Percentiles rank a stretch among this genome's conserved stretches.
Conservation (phyloP, 2,888 invertebrate species). For the Sesia apiformis region DNA sequence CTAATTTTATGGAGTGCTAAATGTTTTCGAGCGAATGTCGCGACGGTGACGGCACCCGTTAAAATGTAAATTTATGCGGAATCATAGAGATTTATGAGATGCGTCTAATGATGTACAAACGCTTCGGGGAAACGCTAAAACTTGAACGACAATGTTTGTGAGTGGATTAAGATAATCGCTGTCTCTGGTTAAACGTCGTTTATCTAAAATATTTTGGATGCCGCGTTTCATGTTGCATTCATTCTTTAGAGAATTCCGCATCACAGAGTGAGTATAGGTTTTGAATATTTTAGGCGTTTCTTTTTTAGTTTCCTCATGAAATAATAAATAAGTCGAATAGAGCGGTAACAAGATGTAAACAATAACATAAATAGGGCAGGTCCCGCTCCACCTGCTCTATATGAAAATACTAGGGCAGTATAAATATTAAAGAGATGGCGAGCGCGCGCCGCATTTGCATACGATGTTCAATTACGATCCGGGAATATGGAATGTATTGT, state of each 20-base stretch:
- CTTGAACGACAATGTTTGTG: slow-evolving; percentile 25
- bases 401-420: slow-evolving; percentile 43
- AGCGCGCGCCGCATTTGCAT: slow-evolving; percentile 56
- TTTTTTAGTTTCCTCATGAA: not conserved
- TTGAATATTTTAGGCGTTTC: not conserved
- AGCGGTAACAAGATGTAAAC: slow-evolving; percentile 5
- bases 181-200: slow-evolving; percentile 8
- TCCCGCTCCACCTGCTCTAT: slow-evolving; percentile 41
- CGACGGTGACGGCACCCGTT: slow-evolving; percentile 30
- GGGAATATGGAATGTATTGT: slow-evolving; percentile 56
- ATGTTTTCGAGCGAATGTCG: slow-evolving; percentile 24
- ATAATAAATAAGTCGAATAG: slow-evolving; percentile 5
- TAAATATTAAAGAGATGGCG: slow-evolving; percentile 61
- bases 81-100: slow-evolving; percentile 46
- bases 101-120: slow-evolving; percentile 38
- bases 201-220: slow-evolving; percentile 1
- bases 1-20: slow-evolving; percentile 50
- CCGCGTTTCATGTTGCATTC: not conserved
- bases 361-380: slow-evolving; percentile 26
- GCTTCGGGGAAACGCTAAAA: slow-evolving; percentile 26
- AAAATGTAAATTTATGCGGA: slow-evolving; percentile 60
- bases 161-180: slow-evolving; percentile 16
- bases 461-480: slow-evolving; percentile 63
- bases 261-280: no score
- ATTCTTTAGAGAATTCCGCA: not conserved